Evolutionary conservation across 2,797 vertebrate genomes (phyloP).

Genomic region (Pelobates cultripes): DNA sequence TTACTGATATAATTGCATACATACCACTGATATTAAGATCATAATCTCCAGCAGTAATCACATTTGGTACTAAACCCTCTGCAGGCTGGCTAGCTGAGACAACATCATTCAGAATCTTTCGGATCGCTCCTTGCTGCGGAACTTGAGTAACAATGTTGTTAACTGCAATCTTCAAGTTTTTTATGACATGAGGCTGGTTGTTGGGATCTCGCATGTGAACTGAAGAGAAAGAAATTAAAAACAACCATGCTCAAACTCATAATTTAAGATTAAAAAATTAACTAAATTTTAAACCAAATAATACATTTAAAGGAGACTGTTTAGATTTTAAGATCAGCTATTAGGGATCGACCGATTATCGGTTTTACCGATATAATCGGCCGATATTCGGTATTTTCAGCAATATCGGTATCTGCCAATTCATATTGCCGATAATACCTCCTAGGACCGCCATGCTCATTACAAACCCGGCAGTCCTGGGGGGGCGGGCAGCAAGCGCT

Average conservation of each 20-base stretch:
- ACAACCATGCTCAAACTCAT: neutral
- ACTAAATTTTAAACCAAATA: too few species aligned
- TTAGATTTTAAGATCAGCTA: too few species aligned
- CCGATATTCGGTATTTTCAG: too few species aligned
- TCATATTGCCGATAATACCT: too few species aligned
- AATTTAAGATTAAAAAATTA: neutral
- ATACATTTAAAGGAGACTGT: too few species aligned
- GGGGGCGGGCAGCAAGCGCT: too few species aligned
- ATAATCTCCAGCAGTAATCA: slow-evolving; percentile 92
- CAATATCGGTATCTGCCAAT: too few species aligned
- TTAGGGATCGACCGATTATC: too few species aligned
- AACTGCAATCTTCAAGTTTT: slow-evolving; percentile 92
- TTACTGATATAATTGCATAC: slow-evolving; percentile 54
- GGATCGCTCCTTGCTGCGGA: slow-evolving; percentile 71
- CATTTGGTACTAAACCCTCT: slow-evolving; percentile 84
- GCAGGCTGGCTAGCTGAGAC: slow-evolving; percentile 89
- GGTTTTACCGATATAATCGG: too few species aligned
- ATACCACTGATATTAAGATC: slow-evolving; percentile 94
- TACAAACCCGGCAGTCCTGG: too few species aligned
- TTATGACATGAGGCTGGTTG: slow-evolving; percentile 93
- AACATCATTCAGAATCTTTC: slow-evolving; percentile 83
- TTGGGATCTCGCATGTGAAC: slow-evolving; percentile 96
- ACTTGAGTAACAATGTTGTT: slow-evolving; percentile 85
- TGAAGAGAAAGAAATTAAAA: slow-evolving; percentile 61
- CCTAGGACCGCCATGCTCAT: too few species aligned